A percentile compares a stretch with the other conserved stretches of the same genome.
Evolutionary conservation across 2,113 vertebrate genomes (phyloP).

Genomic region (Rhineura floridana): DNA sequence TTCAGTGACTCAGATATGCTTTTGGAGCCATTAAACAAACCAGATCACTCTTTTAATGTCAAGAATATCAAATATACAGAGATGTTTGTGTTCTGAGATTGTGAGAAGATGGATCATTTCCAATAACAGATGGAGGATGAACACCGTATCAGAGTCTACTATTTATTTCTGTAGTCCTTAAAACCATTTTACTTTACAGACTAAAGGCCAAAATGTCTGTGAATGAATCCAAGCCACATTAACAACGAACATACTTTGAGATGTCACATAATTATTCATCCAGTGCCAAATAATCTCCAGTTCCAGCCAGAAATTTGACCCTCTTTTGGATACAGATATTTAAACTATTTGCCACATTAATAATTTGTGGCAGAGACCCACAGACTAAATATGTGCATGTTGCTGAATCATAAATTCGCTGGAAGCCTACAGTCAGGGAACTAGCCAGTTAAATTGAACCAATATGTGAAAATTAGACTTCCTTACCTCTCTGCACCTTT

Average conservation of each 20-base stretch:
- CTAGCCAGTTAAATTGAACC: not conserved
- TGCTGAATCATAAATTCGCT: not conserved
- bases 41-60: conserved; percentile 20
- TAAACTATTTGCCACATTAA: conserved; percentile 17
- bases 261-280: not conserved
- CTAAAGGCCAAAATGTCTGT: not conserved
- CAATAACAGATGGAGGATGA: rapidly evolving
- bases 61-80: not conserved
- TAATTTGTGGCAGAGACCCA: not conserved
- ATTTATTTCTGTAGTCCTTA: not conserved
- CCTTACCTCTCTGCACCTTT: not conserved
- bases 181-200: not conserved
- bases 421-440: not conserved
- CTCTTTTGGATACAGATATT: not conserved
- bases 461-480: not conserved
- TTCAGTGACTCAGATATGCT: not conserved
- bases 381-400: not conserved
- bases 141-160: not conserved
- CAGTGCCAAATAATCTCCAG: not conserved
- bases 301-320: not conserved
- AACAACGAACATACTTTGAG: not conserved
- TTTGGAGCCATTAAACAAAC: conserved; percentile 20
- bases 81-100: not conserved
- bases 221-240: rapidly evolving
- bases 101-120: not conserved